Percentiles rank a stretch among this genome's conserved stretches.
Conservation (phyloP, 1,140 invertebrate genomes). For the Drosophila bocki region DNA sequence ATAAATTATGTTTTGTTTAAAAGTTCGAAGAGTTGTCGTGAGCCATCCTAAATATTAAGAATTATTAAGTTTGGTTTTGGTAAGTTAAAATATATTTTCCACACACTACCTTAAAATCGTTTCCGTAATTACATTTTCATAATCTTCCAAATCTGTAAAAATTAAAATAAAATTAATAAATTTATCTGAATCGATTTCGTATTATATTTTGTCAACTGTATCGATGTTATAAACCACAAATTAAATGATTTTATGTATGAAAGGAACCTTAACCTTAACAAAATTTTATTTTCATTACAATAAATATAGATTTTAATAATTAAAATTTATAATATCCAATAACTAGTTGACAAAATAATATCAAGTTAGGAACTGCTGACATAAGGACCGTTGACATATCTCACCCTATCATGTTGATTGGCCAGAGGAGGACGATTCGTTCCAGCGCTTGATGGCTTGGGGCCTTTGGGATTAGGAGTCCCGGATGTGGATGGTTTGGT, state of each 20-base stretch:
- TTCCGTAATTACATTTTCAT: slow-evolving; percentile 33
- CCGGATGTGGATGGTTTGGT: slow-evolving; percentile 8
- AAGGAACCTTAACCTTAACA: too few species aligned
- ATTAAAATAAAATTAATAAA: neutral
- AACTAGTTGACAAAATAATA: neutral
- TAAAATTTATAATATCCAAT: neutral
- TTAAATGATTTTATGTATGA: too few species aligned
- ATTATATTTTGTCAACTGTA: too few species aligned
- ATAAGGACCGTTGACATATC: neutral
- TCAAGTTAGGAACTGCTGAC: neutral
- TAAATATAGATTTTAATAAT: neutral
- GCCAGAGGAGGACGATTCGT: slow-evolving; percentile 28
- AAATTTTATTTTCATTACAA: neutral
- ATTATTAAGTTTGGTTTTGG: too few species aligned
- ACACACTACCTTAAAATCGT: neutral
- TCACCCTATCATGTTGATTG: slow-evolving; percentile 58
- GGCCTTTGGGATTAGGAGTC: neutral
- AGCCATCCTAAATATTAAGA: neutral
- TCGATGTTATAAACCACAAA: too few species aligned
- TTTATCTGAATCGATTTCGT: too few species aligned
- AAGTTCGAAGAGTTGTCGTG: neutral
- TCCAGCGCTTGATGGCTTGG: neutral
- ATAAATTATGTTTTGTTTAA: neutral
- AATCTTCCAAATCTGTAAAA: slow-evolving; percentile 37
- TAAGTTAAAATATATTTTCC: neutral